Percentiles rank a stretch among this genome's conserved stretches.
These are phyloP conservation scores for Callocephalon fimbriatum DNA, from an alignment of 2,113 vertebrate species.

Conservation along the genomic window DNA sequence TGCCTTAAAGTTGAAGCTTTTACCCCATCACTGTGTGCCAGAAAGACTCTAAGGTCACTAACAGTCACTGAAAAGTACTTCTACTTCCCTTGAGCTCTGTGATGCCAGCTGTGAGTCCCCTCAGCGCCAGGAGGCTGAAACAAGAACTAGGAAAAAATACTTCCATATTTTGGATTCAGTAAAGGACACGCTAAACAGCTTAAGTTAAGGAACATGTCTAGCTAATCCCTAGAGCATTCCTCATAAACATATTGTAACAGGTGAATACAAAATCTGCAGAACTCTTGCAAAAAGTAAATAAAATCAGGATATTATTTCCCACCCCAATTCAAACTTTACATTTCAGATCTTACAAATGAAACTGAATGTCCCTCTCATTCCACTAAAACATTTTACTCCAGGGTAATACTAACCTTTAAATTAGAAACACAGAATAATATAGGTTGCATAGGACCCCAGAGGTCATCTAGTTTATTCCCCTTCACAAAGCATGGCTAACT, in stretches of 20 bases:
- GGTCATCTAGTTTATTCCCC: neutral
- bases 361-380: neutral
- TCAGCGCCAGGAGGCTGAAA: neutral
- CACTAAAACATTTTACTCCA: neutral
- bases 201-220: neutral
- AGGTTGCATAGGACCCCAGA: neutral
- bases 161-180: neutral
- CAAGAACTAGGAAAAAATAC: neutral
- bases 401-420: neutral
- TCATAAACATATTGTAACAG: neutral
- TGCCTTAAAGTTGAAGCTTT: fast-evolving
- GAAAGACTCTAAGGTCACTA: neutral
- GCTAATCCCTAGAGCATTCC: neutral
- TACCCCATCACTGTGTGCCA: neutral
- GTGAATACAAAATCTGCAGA: neutral
- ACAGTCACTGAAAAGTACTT: neutral
- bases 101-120: neutral
- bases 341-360: neutral
- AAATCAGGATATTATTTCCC: neutral
- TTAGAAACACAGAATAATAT: constrained; percentile 1
- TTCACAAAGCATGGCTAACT: neutral
- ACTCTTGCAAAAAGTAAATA: neutral
- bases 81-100: neutral
- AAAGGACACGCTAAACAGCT: neutral
- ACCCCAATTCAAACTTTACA: neutral